phyloP scores from a whole-genome alignment of 2,888 invertebrate genomes.

The Drosophila picticornis region DNA sequence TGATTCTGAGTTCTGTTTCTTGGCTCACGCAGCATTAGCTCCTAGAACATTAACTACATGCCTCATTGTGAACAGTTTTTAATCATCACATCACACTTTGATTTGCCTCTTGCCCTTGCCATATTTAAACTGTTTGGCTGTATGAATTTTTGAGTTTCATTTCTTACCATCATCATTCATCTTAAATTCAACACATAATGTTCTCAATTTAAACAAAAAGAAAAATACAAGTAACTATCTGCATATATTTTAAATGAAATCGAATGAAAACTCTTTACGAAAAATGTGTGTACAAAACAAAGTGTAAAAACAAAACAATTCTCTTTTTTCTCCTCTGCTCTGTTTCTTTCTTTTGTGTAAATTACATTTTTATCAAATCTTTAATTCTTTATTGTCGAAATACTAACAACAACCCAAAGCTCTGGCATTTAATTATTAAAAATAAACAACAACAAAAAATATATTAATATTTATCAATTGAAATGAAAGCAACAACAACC shows the following conservation, averaged over 20 bases:
- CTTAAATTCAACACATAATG: conserved; percentile 27
- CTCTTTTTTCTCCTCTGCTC: conserved; percentile 79
- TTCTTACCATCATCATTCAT: conserved; percentile 39
- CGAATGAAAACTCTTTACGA: conserved; percentile 51
- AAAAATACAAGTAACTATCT: conserved; percentile 28
- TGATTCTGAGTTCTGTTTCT: conserved; percentile 2
- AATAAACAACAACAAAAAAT: not conserved
- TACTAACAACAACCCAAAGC: conserved; percentile 73
- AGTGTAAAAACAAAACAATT: conserved; percentile 77
- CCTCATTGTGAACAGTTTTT: conserved; percentile 12
- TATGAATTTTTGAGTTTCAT: conserved; percentile 25
- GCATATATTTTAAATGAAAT: conserved; percentile 23
- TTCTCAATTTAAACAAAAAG: conserved; percentile 8
- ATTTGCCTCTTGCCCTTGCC: conserved; percentile 36
- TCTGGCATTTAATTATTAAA: conserved; percentile 83
- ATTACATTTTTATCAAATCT: conserved; percentile 71
- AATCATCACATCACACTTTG: not conserved
- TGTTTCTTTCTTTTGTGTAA: conserved; percentile 77
- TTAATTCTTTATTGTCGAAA: conserved; percentile 56
- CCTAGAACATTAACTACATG: conserved; percentile 18
- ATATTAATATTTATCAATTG: conserved; percentile 57
- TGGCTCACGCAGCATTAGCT: conserved; percentile 1
- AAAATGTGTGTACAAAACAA: conserved; percentile 78
- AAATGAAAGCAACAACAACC: conserved; percentile 58
- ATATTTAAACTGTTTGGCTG: conserved; percentile 50